These are phyloP conservation scores for Chloropsis cyanopogon DNA, from an alignment of 2,113 vertebrate species.

Conservation along the genomic window DNA sequence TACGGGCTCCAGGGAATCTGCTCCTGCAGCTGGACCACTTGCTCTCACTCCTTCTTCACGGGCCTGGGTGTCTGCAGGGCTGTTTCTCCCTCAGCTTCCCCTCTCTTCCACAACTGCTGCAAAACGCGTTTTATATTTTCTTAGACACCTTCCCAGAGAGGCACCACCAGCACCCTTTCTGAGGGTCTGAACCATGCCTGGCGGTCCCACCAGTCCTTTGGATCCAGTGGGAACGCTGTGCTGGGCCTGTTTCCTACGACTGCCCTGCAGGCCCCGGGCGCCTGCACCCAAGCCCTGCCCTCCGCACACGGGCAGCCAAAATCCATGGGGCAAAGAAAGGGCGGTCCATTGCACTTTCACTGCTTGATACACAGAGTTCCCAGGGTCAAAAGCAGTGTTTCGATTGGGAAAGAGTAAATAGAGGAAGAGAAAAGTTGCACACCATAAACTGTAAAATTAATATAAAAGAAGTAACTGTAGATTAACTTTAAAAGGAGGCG, in stretches of 20 bases:
- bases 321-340: rapidly evolving
- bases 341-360: rapidly evolving
- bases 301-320: rapidly evolving
- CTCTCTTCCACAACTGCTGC: no score
- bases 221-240: neutral
- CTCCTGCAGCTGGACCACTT: neutral
- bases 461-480: neutral
- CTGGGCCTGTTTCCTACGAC: neutral
- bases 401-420: neutral
- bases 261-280: rapidly evolving
- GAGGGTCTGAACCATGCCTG: rapidly evolving
- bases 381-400: neutral
- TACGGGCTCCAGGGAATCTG: rapidly evolving
- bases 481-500: rapidly evolving
- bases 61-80: no score
- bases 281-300: neutral
- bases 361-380: rapidly evolving
- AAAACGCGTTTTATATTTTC: rapidly evolving
- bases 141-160: rapidly evolving
- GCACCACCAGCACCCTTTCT: rapidly evolving
- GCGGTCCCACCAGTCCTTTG: rapidly evolving
- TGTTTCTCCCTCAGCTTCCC: neutral
- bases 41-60: no score
- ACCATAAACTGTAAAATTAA: rapidly evolving
- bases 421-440: neutral